These are phyloP conservation scores for Cerceris rybyensis DNA, from an alignment of 2,888 invertebrate genomes.

Conservation along the genomic window DNA sequence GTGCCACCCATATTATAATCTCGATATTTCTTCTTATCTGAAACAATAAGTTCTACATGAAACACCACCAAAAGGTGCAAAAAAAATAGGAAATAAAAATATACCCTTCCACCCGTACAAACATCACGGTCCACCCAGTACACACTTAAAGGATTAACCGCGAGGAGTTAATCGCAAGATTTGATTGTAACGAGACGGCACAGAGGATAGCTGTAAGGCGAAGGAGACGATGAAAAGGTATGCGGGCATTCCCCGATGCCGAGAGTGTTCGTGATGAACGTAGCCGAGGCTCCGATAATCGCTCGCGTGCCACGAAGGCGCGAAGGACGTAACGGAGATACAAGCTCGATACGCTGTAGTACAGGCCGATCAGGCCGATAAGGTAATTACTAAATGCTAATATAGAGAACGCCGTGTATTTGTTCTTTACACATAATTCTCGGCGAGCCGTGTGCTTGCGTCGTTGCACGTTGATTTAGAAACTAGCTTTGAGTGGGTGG, in stretches of 20 bases:
- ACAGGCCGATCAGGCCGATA: conserved; percentile 77
- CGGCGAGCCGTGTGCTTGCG: neutral
- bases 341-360: conserved; percentile 75
- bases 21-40: no score
- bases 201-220: neutral
- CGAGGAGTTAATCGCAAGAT: neutral
- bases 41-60: no score
- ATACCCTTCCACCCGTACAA: neutral
- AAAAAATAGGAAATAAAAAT: neutral
- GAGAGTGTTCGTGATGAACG: conserved; percentile 55
- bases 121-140: neutral
- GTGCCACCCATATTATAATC: no score
- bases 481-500: neutral
- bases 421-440: conserved; percentile 63
- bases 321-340: conserved; percentile 77
- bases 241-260: conserved; percentile 31
- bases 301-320: conserved; percentile 72
- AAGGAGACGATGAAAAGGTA: conserved; percentile 21
- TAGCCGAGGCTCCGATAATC: conserved; percentile 59
- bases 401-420: conserved; percentile 69
- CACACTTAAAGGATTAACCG: neutral
- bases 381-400: conserved; percentile 79
- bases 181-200: conserved; percentile 4
- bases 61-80: neutral
- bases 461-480: neutral